Base-by-base conservation (phyloP, 2,888 invertebrate genomes). In the Cerastoderma edule region DNA sequence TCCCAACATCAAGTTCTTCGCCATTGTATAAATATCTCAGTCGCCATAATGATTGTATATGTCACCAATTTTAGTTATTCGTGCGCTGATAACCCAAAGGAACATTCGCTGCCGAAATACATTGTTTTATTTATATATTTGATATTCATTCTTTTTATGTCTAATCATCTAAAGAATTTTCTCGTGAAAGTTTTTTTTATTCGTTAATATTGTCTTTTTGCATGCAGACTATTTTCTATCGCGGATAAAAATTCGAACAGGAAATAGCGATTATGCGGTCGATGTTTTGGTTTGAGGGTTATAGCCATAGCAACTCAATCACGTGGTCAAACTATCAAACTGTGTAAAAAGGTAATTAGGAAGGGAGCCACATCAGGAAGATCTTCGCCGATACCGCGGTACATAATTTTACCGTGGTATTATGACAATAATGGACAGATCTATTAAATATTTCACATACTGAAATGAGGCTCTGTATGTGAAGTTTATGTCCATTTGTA, bases 321-420 rank as follows among this genome's bases (percentile, higher is more conserved):
- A 86, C 83, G 83, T 86, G 86, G 83, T 80, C 80, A 85, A 85
- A 75, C 85, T 75, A 80, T 78, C n/a, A n/a, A n/a, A n/a, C n/a
- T n/a, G n/a, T n/a, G n/a, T n/a, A n/a, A n/a, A n/a, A n/a, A n/a
- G n/a, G n/a, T n/a, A n/a, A n/a, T n/a, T n/a, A n/a, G n/a, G n/a
- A n/a, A n/a, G n/a, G n/a, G n/a, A n/a, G n/a, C n/a, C n/a, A n/a
- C n/a, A n/a, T n/a, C n/a, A n/a, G n/a, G n/a, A n/a, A n/a, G n/a
- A n/a, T n/a, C n/a, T n/a, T n/a, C n/a, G n/a, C n/a, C n/a, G n/a
- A n/a, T n/a, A n/a, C n/a, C n/a, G n/a, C n/a, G n/a, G n/a, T n/a
- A n/a, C n/a, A n/a, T n/a, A n/a, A n/a, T n/a, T n/a, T n/a, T n/a
- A n/a, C n/a, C n/a, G n/a, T n/a, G n/a, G n/a, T n/a, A n/a, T n/a